phyloP scores from a whole-genome alignment of 2,888 invertebrate species.

The Lutraria lutraria region DNA sequence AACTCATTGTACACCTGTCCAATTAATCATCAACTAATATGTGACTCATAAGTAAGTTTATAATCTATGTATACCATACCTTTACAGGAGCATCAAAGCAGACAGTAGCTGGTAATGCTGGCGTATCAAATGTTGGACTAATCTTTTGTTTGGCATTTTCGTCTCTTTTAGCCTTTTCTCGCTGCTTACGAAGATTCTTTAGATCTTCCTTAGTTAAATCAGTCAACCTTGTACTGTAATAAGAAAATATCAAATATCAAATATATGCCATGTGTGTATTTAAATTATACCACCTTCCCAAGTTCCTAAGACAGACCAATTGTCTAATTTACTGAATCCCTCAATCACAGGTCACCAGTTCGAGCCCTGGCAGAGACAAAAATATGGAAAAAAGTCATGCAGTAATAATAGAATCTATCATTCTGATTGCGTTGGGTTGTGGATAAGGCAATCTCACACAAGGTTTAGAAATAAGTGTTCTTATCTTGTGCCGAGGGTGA shows the following conservation, averaged over 20 bases:
- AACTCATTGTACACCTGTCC: too few relatives aligned
- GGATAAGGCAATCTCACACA: too few relatives aligned
- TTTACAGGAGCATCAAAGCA: conserved; percentile 57
- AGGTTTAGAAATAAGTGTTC: too few relatives aligned
- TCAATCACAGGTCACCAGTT: too few relatives aligned
- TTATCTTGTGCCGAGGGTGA: too few relatives aligned
- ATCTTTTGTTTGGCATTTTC: conserved; percentile 53
- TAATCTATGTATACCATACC: conserved; percentile 27
- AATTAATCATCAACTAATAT: background rate
- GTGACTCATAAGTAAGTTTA: background rate
- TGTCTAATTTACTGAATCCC: too few relatives aligned
- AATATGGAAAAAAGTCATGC: too few relatives aligned
- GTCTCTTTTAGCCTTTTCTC: conserved; percentile 52
- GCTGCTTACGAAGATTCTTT: conserved; percentile 58
- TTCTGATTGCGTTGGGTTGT: too few relatives aligned
- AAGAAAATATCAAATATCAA: background rate
- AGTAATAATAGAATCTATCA: too few relatives aligned
- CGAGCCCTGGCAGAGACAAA: too few relatives aligned
- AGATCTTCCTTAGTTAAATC: conserved; percentile 51
- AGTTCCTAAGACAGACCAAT: too few relatives aligned
- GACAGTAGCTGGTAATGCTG: conserved; percentile 35
- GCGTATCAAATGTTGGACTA: conserved; percentile 34
- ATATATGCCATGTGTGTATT: background rate
- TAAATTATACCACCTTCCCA: too few relatives aligned
- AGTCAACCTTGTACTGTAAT: conserved; percentile 48